A percentile compares a stretch with the other conserved stretches of the same genome.
Conservation (phyloP, 2,113 vertebrate species). For the Damaliscus lunatus region DNA sequence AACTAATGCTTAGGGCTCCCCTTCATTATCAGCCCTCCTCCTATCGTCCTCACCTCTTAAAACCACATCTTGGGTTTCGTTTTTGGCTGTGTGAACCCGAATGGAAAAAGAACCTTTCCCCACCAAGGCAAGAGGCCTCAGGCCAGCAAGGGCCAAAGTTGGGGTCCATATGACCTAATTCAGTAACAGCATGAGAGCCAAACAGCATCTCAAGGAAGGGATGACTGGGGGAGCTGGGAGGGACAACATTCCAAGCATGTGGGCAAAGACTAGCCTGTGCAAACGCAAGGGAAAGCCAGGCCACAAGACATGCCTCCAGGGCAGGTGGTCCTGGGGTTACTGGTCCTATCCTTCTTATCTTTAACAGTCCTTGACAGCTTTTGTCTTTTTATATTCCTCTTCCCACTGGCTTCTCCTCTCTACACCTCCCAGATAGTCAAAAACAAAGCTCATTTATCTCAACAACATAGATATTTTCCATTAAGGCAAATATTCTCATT, state of each 20-base stretch:
- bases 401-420: not conserved
- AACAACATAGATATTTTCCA: not conserved
- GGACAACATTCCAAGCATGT: not conserved
- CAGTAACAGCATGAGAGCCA: not conserved
- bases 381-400: constrained; percentile 29
- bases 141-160: not conserved
- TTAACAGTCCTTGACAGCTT: not conserved
- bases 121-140: not conserved
- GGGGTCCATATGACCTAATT: not conserved
- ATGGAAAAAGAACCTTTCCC: not conserved
- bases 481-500: not conserved
- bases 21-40: not conserved
- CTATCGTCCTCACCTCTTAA: not conserved
- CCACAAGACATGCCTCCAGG: not conserved
- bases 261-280: not conserved
- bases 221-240: not conserved
- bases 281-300: not conserved
- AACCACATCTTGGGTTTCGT: not conserved
- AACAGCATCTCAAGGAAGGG: not conserved
- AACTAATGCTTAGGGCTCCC: not conserved
- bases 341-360: not conserved
- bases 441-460: constrained; percentile 15
- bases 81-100: not conserved
- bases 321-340: not conserved
- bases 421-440: not conserved